These are phyloP conservation scores for Geophilus truncorum DNA, from an alignment of 2,888 invertebrate genomes.

Conservation along the genomic window DNA sequence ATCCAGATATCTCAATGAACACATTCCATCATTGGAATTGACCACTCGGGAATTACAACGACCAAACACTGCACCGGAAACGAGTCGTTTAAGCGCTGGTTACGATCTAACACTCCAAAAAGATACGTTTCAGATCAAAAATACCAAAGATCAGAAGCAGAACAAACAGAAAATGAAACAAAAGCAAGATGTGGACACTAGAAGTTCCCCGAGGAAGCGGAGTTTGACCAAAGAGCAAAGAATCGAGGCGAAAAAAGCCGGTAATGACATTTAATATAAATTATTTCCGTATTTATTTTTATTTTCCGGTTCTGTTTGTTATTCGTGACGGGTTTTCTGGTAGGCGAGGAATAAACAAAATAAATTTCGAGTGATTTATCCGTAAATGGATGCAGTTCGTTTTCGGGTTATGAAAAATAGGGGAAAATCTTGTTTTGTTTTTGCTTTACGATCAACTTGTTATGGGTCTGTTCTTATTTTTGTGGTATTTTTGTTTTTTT, in stretches of 20 bases:
- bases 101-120: neutral
- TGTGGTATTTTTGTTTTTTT: neutral
- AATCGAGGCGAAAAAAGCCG: neutral
- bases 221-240: neutral
- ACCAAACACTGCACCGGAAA: neutral
- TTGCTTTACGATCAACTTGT: neutral
- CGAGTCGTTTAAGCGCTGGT: neutral
- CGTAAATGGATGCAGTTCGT: neutral
- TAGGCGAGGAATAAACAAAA: neutral
- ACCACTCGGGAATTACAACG: neutral
- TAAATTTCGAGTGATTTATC: neutral
- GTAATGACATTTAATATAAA: neutral
- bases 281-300: neutral
- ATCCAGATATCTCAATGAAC: neutral
- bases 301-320: neutral
- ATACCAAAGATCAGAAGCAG: neutral
- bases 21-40: neutral
- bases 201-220: neutral
- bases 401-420: neutral
- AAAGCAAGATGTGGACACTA: neutral
- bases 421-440: neutral
- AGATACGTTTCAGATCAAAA: neutral
- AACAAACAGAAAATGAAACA: neutral
- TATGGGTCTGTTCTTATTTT: too few species aligned
- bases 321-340: neutral